Evolutionary conservation across 2,113 vertebrate genomes (phyloP).

Genomic region (Carassius carassius): DNA sequence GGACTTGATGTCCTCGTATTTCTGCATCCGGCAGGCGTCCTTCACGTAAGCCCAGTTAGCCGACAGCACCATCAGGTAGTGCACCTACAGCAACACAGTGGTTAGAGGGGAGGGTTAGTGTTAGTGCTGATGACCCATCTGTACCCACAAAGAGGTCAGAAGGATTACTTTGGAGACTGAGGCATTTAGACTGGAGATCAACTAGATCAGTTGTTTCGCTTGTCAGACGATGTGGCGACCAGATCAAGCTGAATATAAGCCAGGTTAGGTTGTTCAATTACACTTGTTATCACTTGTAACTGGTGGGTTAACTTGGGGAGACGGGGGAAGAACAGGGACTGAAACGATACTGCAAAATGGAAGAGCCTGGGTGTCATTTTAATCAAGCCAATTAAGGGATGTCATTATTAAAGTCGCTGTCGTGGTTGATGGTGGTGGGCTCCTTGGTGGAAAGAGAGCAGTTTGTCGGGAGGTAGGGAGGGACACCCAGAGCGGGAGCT

Average conservation of each 20-base stretch:
- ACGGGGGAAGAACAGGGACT: not conserved
- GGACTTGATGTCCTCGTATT: slow-evolving; percentile 98
- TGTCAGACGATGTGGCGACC: not conserved
- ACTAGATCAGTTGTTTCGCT: not conserved
- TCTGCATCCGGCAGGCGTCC: slow-evolving; percentile 97
- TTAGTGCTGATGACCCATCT: slow-evolving; percentile 30
- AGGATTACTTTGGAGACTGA: not conserved
- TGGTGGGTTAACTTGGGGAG: slow-evolving; percentile 16
- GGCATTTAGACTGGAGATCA: slow-evolving; percentile 1
- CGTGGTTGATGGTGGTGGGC: slow-evolving; percentile 4
- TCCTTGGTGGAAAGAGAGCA: not conserved
- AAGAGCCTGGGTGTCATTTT: slow-evolving; percentile 27
- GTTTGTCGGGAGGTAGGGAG: not conserved
- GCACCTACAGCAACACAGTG: slow-evolving; percentile 88
- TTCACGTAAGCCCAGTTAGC: slow-evolving; percentile 99
- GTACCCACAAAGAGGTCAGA: not conserved
- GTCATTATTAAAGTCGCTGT: slow-evolving; percentile 8
- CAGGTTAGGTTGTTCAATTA: slow-evolving; percentile 29
- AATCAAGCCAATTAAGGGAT: slow-evolving; percentile 42
- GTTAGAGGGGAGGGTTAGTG: slow-evolving; percentile 43
- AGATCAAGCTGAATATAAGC: not conserved
- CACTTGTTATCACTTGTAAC: not conserved
- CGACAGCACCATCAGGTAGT: slow-evolving; percentile 71
- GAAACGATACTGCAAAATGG: slow-evolving; percentile 76
- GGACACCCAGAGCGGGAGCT: not conserved